Base-by-base conservation (phyloP, 2,888 invertebrate genomes). In the Oxytorus armatus region DNA sequence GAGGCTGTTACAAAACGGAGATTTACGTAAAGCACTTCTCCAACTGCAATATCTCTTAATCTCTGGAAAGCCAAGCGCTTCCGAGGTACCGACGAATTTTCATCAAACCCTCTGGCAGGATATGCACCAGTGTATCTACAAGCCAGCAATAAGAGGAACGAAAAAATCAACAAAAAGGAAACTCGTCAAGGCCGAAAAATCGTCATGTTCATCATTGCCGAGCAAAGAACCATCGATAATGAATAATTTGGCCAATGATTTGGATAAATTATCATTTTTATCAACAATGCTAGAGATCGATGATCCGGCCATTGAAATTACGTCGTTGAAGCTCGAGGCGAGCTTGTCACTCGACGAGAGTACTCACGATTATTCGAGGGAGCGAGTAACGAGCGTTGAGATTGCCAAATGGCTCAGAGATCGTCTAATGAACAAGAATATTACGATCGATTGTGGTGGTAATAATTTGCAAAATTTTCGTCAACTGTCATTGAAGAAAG, bases 21-120 rank as follows among this genome's bases (percentile, higher is more conserved):
- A 97, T 92, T 93, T 96, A 55, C 93, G 97, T 68, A 95, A 94
- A 91, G 95, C 95, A 11, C 92, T 96, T 47, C 93, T 96, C 73
- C 95, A 95, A 86, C 92, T 97, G 81, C 96, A 97, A 88, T 96
- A 95, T 91, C 95, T 95, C 90, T 92, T 95, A 83, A 92, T 94
- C 79, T 94, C 94, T 68, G 89, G 88, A n/a, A 84, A 81, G 44
- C 80, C 84, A 2, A 59, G 36, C 14, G 70, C 74, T 3, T 74
- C 79, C 0, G 73, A 82, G 5, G 70, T 84, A n/a, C 65, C 81
- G 1, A 51, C 77, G 25, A 85, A 76, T 72, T 79, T 82, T 16
- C 82, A 80, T n/a, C 75, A 85, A 33, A 84, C 86, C 0, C 68
- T 89, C 3, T 91, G 90, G 90, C 86, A 84, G 73, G 87, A 88